Base-by-base conservation (phyloP, 2,797 vertebrate genomes). In the Trichosurus vulpecula region DNA sequence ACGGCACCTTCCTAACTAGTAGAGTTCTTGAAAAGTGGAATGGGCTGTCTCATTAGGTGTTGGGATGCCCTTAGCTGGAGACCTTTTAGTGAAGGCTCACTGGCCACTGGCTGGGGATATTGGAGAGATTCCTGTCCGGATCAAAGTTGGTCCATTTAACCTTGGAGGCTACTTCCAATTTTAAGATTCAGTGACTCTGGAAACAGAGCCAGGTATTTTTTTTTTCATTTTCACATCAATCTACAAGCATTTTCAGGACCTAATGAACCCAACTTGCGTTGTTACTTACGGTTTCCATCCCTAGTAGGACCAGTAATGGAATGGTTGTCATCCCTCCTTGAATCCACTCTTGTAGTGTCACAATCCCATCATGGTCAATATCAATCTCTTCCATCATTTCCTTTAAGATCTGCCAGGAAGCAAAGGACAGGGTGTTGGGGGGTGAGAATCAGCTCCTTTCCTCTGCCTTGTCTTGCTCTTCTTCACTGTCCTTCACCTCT, bases 351-450 rank as follows among this genome's bases (percentile, higher is more conserved):
- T 99, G 99, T 95, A 99, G 98, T 0, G 99, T 99, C 95, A 99
- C 99, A 0, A 99, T 99, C 92, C 99, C 99, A 0, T 99, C 99
- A 0, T 94, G 98, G 98, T 99, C 98, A 3, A 98, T 99, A 98
- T 99, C 99, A 0, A 99, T 99, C 98, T 99, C 99, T 94, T 99
- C 99, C 99, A 99, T 99, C 99, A 99, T 99, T 0, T 99, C 99
- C 98, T 99, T 99, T 97, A 99, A 90, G 95, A 99, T 99, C 99
- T 99, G 95, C 1, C 52, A 93, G 27, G 95, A 93, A 55, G 11
- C 93, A 94, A 41, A 55, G 57, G 93, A 87, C 41, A 87, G 66
- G 47, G n/a, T 35, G 51, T 16, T 47, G 74, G 41, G 16, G 10
- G 41, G 14, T 51, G 52, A 41, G 22, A 11, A 87, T 27, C 74